Evolutionary conservation across 64 coral and sea anemone genomes (phyloP).

Genomic region (Actinia tenebrosa): DNA sequence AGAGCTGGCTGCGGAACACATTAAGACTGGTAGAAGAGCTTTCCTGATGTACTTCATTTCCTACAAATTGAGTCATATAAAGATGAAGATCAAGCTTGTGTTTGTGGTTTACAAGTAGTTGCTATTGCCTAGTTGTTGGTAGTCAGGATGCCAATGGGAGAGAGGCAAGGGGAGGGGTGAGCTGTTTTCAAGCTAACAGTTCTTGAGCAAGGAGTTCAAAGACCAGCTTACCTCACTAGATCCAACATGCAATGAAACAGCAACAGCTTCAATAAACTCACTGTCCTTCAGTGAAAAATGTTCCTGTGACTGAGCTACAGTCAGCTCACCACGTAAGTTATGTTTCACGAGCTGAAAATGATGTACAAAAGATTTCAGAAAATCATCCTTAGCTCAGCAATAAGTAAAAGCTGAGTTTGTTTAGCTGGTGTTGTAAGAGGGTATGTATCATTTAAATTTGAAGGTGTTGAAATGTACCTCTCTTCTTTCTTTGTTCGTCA

Average conservation of each 20-base stretch:
- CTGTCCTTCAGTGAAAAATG: slow-evolving; percentile 95
- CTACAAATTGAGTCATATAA: slow-evolving; percentile 18
- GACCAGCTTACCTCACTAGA: slow-evolving; percentile 54
- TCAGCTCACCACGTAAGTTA: slow-evolving; percentile 86
- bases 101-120: too few species aligned
- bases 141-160: neutral
- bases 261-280: slow-evolving; percentile 82
- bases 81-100: neutral
- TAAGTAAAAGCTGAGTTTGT: too few species aligned
- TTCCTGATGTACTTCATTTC: slow-evolving; percentile 86
- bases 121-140: too few species aligned
- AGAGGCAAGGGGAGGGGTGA: neutral
- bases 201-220: too few species aligned
- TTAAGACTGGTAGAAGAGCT: slow-evolving; percentile 75
- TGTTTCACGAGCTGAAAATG: slow-evolving; percentile 65
- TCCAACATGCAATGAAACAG: slow-evolving; percentile 63
- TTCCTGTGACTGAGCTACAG: slow-evolving; percentile 71
- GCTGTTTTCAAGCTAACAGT: too few species aligned
- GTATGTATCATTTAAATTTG: too few species aligned
- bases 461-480: slow-evolving; percentile 15
- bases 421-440: too few species aligned
- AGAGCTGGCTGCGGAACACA: slow-evolving; percentile 84
- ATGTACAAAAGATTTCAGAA: neutral
- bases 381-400: neutral
- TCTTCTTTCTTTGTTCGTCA: slow-evolving; percentile 47